Percentiles rank a stretch among this genome's conserved stretches.
Conservation (phyloP, 2,113 vertebrate species). For the Epinephelus fuscoguttatus region DNA sequence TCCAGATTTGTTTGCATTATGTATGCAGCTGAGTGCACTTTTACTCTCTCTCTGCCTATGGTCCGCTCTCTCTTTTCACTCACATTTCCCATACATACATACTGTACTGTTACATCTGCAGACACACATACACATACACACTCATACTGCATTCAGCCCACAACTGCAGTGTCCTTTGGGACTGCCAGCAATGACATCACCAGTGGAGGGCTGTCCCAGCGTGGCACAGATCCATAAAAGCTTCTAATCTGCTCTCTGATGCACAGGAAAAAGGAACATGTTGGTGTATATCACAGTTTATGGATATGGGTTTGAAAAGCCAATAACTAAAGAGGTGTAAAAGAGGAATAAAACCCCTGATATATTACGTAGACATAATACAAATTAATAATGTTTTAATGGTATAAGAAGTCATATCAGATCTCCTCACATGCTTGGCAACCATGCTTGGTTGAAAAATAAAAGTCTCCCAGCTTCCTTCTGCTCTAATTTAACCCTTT, state of each 20-base stretch:
- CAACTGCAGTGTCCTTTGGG: conserved; percentile 61
- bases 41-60: neutral
- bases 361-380: neutral
- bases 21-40: conserved; percentile 16
- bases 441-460: too few species aligned
- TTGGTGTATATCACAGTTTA: neutral
- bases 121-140: neutral
- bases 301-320: conserved; percentile 1
- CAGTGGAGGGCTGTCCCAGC: conserved; percentile 36
- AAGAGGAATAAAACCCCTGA: neutral
- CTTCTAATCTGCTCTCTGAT: conserved; percentile 25
- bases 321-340: neutral
- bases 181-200: conserved; percentile 37
- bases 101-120: conserved; percentile 2
- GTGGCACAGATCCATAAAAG: conserved; percentile 41
- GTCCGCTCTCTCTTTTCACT: neutral
- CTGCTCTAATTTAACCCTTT: conserved; percentile 35
- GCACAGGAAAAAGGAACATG: conserved; percentile 3
- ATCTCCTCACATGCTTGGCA: neutral
- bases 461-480: neutral
- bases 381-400: neutral
- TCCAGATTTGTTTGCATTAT: conserved; percentile 41
- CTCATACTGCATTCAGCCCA: conserved; percentile 18
- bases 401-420: neutral
- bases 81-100: neutral